phyloP scores from a whole-genome alignment of 2,113 vertebrate species.

The Proteles cristata region DNA sequence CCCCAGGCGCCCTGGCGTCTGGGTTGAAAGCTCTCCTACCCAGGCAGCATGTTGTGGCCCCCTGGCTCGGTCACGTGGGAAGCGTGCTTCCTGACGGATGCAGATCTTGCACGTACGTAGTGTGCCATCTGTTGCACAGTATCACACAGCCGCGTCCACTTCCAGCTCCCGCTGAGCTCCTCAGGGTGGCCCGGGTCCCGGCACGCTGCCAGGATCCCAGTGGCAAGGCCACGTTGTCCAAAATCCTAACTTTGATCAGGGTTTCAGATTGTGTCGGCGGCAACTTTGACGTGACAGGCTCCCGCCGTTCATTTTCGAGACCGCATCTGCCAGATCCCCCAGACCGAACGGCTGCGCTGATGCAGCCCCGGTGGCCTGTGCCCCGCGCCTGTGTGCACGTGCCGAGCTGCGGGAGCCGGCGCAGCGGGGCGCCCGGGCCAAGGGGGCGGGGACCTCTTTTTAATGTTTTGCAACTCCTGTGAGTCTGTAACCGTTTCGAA shows the following conservation, averaged over 20 bases:
- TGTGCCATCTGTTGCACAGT: too few relatives aligned
- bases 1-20: too few relatives aligned
- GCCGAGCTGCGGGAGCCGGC: background rate
- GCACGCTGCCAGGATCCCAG: too few relatives aligned
- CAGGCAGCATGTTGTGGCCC: background rate
- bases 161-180: too few relatives aligned
- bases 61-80: background rate
- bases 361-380: rapidly evolving
- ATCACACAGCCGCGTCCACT: rapidly evolving
- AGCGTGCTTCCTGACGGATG: background rate
- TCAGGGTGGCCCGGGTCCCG: too few relatives aligned
- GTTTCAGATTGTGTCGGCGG: background rate
- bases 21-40: background rate
- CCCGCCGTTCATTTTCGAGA: background rate
- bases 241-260: background rate
- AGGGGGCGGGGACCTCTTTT: background rate
- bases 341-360: rapidly evolving
- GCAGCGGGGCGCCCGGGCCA: background rate
- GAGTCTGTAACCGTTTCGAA: background rate
- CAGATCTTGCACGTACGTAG: too few relatives aligned
- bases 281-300: background rate
- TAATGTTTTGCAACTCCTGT: background rate
- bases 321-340: background rate
- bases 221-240: background rate
- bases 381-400: too few relatives aligned